These are phyloP conservation scores for Trogon melanurus DNA, from an alignment of 2,113 vertebrate genomes.

Conservation along the genomic window DNA sequence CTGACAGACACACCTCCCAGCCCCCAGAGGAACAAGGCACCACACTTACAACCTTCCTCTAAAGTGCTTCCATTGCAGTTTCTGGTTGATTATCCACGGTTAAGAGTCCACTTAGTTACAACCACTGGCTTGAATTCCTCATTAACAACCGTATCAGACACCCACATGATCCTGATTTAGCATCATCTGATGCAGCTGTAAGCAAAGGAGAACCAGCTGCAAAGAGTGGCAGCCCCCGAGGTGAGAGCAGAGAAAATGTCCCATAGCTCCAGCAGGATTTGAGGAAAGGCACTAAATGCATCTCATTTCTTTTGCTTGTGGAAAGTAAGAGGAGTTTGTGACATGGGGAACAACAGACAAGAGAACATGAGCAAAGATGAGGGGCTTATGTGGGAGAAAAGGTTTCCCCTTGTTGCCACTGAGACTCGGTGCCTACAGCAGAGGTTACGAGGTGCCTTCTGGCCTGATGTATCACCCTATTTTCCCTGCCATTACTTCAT, in stretches of 20 bases:
- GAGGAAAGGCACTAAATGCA: not conserved
- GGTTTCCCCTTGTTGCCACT: not conserved
- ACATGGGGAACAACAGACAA: not conserved
- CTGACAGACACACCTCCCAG: not conserved
- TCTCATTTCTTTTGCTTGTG: not conserved
- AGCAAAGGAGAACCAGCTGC: not conserved
- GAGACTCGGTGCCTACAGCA: not conserved
- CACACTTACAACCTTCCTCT: not conserved
- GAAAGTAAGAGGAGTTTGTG: not conserved
- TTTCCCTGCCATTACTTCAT: not conserved
- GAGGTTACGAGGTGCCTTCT: not conserved
- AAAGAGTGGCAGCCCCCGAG: not conserved
- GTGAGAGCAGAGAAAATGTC: not conserved
- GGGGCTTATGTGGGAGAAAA: not conserved
- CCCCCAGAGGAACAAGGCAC: not conserved
- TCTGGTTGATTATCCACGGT: not conserved
- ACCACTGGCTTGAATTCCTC: not conserved
- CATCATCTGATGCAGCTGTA: not conserved
- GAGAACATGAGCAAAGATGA: not conserved
- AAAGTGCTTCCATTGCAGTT: not conserved
- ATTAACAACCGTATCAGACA: not conserved
- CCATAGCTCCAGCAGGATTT: not conserved
- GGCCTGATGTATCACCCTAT: not conserved
- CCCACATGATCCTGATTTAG: not conserved
- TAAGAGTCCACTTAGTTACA: not conserved